phyloP scores from a whole-genome alignment of 2,888 invertebrate species.

The Meteorus colon region DNA sequence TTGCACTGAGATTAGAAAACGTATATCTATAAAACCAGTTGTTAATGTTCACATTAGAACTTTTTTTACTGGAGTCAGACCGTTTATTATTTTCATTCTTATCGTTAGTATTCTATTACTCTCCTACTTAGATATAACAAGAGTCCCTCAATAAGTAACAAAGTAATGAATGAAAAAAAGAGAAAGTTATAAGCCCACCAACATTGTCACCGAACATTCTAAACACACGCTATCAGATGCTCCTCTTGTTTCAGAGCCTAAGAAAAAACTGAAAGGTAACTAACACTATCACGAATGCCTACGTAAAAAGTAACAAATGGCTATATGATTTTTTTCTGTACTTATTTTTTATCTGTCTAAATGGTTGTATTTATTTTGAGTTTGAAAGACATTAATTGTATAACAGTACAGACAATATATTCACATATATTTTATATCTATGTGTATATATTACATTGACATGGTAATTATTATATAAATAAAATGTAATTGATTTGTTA shows the following conservation, averaged over 20 bases:
- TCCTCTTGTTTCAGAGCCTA: slow-evolving; percentile 88
- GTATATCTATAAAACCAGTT: slow-evolving; percentile 12
- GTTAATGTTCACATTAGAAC: slow-evolving; percentile 7
- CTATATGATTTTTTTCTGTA: slow-evolving; percentile 53
- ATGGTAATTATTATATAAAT: slow-evolving; percentile 30
- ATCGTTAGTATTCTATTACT: slow-evolving; percentile 4
- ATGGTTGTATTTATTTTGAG: slow-evolving; percentile 48
- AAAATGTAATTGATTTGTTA: slow-evolving; percentile 29
- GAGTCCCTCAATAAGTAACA: slow-evolving; percentile 27
- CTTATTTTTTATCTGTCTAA: slow-evolving; percentile 52
- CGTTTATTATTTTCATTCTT: slow-evolving; percentile 14
- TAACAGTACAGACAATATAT: slow-evolving; percentile 44
- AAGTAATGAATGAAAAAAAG: slow-evolving; percentile 44
- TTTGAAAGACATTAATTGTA: slow-evolving; percentile 40
- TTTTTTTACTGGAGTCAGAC: not conserved
- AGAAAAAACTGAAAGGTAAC: slow-evolving; percentile 83
- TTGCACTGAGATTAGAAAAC: slow-evolving; percentile 9
- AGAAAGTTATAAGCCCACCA: slow-evolving; percentile 52
- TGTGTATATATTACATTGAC: slow-evolving; percentile 36
- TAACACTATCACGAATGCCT: slow-evolving; percentile 66
- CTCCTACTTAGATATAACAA: not conserved
- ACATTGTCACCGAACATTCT: slow-evolving; percentile 70
- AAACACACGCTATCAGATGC: slow-evolving; percentile 73
- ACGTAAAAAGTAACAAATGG: slow-evolving; percentile 58
- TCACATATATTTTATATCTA: slow-evolving; percentile 39